phyloP scores from a whole-genome alignment of 2,113 vertebrate genomes.

The Paradisaea rubra region DNA sequence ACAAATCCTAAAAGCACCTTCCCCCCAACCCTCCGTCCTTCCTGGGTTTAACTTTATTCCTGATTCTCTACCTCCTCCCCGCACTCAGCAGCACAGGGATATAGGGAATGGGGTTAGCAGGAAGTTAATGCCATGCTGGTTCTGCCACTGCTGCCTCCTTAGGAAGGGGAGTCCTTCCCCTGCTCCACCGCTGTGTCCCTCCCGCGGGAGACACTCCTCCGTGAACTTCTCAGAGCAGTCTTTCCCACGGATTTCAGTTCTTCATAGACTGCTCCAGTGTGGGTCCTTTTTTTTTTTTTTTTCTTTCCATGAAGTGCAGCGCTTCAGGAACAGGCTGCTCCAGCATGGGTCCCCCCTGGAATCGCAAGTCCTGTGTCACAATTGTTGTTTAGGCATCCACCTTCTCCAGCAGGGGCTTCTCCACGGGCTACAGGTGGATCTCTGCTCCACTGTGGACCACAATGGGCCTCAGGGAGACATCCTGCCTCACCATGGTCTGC shows the following conservation, averaged over 20 bases:
- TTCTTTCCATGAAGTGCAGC: background rate
- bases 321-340: background rate
- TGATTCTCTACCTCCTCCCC: accelerated
- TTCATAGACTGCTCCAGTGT: background rate
- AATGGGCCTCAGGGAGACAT: background rate
- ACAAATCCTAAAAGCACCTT: background rate
- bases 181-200: accelerated
- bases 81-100: background rate
- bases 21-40: accelerated
- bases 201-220: accelerated
- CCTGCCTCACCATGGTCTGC: background rate
- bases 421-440: background rate
- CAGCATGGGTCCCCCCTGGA: background rate
- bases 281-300: accelerated
- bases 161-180: background rate
- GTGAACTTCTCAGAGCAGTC: background rate
- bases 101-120: background rate
- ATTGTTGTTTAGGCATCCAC: background rate
- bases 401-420: background rate
- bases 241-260: background rate
- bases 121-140: background rate
- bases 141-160: background rate
- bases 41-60: background rate
- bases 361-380: background rate
- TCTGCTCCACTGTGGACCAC: background rate